Evolutionary conservation across 2,888 invertebrate species (phyloP).

Genomic region (Lasioglossum zephyrum): DNA sequence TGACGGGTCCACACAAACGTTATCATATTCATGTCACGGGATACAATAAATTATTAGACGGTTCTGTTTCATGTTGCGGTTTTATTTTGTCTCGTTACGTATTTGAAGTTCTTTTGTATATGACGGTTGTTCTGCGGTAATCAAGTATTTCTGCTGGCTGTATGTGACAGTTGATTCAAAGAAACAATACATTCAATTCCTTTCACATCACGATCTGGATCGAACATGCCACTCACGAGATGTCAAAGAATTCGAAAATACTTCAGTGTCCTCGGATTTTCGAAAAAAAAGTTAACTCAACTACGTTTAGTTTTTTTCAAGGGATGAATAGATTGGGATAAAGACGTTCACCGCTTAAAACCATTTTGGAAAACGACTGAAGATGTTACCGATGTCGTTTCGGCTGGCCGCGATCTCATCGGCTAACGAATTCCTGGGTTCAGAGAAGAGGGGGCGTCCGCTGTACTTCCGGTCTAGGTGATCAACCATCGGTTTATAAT

Average conservation of each 20-base stretch:
- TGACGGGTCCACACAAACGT: conserved; percentile 3
- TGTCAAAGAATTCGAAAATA: conserved; percentile 30
- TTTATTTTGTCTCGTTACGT: conserved; percentile 46
- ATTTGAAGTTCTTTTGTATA: conserved; percentile 2
- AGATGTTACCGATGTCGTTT: conserved; percentile 84
- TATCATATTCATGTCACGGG: conserved; percentile 43
- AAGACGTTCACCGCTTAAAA: conserved; percentile 79
- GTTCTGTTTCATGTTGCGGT: conserved; percentile 48
- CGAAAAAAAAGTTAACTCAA: conserved; percentile 56
- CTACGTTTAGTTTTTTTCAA: conserved; percentile 41
- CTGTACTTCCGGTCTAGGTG: conserved; percentile 90
- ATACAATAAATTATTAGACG: conserved; percentile 57
- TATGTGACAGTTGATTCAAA: conserved; percentile 36
- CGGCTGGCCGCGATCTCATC: conserved; percentile 86
- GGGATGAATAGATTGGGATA: conserved; percentile 45
- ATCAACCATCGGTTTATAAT: conserved; percentile 92
- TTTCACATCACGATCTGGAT: conserved; percentile 40
- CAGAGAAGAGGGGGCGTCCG: conserved; percentile 84
- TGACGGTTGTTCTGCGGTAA: not conserved
- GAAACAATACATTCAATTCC: conserved; percentile 46
- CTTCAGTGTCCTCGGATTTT: conserved; percentile 46
- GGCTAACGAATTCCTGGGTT: conserved; percentile 84
- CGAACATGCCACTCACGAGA: conserved; percentile 62
- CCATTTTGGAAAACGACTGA: conserved; percentile 84
- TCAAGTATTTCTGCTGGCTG: conserved; percentile 25